These are phyloP conservation scores for Alosa sapidissima DNA, from an alignment of 2,797 vertebrate species.

Conservation along the genomic window DNA sequence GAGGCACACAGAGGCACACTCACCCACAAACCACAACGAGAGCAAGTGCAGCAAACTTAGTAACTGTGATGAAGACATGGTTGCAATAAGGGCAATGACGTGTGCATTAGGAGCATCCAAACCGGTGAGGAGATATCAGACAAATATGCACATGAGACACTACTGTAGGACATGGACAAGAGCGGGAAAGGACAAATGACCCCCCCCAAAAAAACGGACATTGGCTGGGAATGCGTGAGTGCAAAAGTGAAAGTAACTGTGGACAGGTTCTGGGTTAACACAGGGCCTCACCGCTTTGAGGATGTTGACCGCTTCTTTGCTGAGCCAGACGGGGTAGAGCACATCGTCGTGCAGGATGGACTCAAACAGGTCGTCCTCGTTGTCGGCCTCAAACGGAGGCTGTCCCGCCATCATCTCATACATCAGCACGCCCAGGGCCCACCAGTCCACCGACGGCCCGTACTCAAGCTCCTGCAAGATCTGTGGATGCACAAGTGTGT, in stretches of 20 bases:
- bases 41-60: not conserved
- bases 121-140: not conserved
- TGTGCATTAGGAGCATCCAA: not conserved
- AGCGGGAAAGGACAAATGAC: not conserved
- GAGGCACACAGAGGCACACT: not conserved
- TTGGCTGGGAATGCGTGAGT: too few species aligned
- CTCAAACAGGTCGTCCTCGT: conserved; percentile 96
- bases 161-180: not conserved
- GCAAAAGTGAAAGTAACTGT: too few species aligned
- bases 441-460: conserved; percentile 95
- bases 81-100: not conserved
- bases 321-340: conserved; percentile 97
- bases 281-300: conserved; percentile 84
- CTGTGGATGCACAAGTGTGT: conserved; percentile 61
- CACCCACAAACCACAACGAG: not conserved
- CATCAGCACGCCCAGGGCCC: conserved; percentile 97
- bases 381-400: conserved; percentile 95
- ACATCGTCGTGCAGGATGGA: conserved; percentile 97
- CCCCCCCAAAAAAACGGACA: too few species aligned
- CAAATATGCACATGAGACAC: not conserved
- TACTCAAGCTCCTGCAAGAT: conserved; percentile 97
- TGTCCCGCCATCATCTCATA: conserved; percentile 99
- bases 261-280: too few species aligned
- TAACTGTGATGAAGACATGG: not conserved
- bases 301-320: conserved; percentile 97